Conservation (phyloP, 2,888 invertebrate species). For the Brachyptera putata region DNA sequence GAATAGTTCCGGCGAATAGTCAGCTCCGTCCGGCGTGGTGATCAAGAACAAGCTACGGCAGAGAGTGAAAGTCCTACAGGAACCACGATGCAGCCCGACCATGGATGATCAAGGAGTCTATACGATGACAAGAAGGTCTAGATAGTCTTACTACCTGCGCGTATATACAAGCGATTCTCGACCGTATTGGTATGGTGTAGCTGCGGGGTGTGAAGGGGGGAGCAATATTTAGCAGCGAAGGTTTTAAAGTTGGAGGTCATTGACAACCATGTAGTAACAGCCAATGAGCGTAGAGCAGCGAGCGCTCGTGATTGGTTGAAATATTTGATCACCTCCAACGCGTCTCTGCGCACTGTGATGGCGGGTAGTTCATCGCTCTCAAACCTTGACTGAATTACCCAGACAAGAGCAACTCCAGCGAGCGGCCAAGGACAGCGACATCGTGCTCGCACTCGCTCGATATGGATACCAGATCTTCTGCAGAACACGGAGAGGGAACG, state of each 20-base stretch:
- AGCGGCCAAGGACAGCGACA: slow-evolving; percentile 60
- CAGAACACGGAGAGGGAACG: slow-evolving; percentile 7
- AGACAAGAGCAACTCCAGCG: slow-evolving; percentile 48
- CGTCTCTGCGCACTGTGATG: too few species aligned
- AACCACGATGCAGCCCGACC: slow-evolving; percentile 37
- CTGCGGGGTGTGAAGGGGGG: slow-evolving; percentile 42
- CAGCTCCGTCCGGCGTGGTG: slow-evolving; percentile 37
- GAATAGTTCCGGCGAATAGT: background rate
- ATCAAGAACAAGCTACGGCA: slow-evolving; percentile 43
- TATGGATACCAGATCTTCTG: background rate
- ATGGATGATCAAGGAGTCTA: slow-evolving; percentile 52
- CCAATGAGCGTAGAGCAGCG: slow-evolving; percentile 27
- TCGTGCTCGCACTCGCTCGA: slow-evolving; percentile 2
- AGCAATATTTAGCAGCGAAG: slow-evolving; percentile 51
- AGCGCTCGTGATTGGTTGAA: slow-evolving; percentile 23
- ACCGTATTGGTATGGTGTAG: slow-evolving; percentile 33
- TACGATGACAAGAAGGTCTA: slow-evolving; percentile 53
- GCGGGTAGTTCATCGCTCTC: slow-evolving; percentile 70
- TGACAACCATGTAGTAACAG: slow-evolving; percentile 57
- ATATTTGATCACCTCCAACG: background rate
- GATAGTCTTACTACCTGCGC: slow-evolving; percentile 36
- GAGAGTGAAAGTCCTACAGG: slow-evolving; percentile 34
- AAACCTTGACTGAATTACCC: slow-evolving; percentile 84
- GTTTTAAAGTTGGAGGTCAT: slow-evolving; percentile 80
- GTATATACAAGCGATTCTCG: slow-evolving; percentile 41